Conservation (phyloP, 35 echinoderm and acorn worm genomes). For the Lytechinus variegatus region DNA sequence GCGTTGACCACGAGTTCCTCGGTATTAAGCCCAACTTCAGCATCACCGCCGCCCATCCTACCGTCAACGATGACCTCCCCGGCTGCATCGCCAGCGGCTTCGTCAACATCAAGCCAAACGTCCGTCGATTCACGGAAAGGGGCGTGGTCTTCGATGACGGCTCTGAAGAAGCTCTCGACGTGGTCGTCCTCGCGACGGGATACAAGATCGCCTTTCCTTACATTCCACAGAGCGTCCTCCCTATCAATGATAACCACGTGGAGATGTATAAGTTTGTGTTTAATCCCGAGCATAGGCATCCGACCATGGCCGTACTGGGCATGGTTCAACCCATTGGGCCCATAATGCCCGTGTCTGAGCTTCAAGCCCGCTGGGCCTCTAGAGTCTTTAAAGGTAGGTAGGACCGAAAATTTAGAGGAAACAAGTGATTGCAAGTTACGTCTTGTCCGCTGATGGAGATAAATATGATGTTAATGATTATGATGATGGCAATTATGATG, state of each 20-base stretch:
- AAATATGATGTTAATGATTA: no score
- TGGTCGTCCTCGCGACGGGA: slow-evolving; percentile 81
- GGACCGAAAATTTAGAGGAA: no score
- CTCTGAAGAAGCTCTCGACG: slow-evolving; percentile 74
- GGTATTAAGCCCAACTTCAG: slow-evolving; percentile 53
- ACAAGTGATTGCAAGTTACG: no score
- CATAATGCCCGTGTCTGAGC: slow-evolving; percentile 59
- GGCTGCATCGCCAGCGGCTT: slow-evolving; percentile 62
- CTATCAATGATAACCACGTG: slow-evolving; percentile 61
- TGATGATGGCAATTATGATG: no score
- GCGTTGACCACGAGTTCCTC: slow-evolving; percentile 49
- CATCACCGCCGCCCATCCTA: slow-evolving; percentile 46
- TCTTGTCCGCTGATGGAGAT: no score
- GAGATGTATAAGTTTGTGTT: slow-evolving; percentile 80
- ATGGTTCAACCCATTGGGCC: slow-evolving; percentile 67
- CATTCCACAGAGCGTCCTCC: slow-evolving; percentile 50
- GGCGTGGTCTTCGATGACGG: slow-evolving; percentile 91
- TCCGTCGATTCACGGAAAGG: slow-evolving; percentile 69
- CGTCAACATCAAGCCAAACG: slow-evolving; percentile 68
- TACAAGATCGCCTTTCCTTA: slow-evolving; percentile 78
- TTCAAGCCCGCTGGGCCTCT: slow-evolving; percentile 82
- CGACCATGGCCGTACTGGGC: slow-evolving; percentile 77
- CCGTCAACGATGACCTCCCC: slow-evolving; percentile 75
- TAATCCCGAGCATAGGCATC: slow-evolving; percentile 57
- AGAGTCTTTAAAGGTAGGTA: slow-evolving; percentile 65